phyloP scores from a whole-genome alignment of 2,113 vertebrate species.

The Mormyrus iriodes region DNA sequence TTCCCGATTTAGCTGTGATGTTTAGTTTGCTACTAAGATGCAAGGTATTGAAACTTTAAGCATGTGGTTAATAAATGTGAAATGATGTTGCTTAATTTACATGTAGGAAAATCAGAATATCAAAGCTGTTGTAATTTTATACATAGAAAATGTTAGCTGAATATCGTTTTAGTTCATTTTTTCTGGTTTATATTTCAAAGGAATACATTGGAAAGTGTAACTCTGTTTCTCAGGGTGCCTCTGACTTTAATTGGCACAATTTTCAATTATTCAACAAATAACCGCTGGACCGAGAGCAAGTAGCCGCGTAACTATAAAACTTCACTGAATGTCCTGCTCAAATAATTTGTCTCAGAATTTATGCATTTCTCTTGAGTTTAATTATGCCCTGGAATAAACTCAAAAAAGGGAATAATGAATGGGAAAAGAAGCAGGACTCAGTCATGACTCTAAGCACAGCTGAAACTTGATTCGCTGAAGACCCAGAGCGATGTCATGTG shows the following conservation, averaged over 20 bases:
- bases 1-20: not conserved
- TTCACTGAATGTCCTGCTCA: slow-evolving; percentile 23
- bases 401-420: slow-evolving; percentile 27
- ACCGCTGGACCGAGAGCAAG: slow-evolving; percentile 41
- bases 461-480: not conserved
- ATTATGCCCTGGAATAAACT: slow-evolving; percentile 47
- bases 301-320: slow-evolving; percentile 35
- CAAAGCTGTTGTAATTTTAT: not conserved
- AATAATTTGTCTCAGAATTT: slow-evolving; percentile 24
- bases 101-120: not conserved
- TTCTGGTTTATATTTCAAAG: slow-evolving; percentile 2
- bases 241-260: slow-evolving; percentile 12
- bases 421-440: not conserved
- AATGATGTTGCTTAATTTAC: not conserved
- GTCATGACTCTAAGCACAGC: not conserved
- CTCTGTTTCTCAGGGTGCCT: slow-evolving; percentile 7
- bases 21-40: not conserved
- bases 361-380: slow-evolving; percentile 41
- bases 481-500: not conserved
- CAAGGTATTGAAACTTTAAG: not conserved
- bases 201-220: slow-evolving; percentile 14
- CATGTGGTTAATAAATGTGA: not conserved
- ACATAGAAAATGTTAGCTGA: not conserved
- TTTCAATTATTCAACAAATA: slow-evolving; percentile 36
- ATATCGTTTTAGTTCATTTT: not conserved